phyloP scores from a whole-genome alignment of 1,140 invertebrate genomes.

The Papilio polytes region DNA sequence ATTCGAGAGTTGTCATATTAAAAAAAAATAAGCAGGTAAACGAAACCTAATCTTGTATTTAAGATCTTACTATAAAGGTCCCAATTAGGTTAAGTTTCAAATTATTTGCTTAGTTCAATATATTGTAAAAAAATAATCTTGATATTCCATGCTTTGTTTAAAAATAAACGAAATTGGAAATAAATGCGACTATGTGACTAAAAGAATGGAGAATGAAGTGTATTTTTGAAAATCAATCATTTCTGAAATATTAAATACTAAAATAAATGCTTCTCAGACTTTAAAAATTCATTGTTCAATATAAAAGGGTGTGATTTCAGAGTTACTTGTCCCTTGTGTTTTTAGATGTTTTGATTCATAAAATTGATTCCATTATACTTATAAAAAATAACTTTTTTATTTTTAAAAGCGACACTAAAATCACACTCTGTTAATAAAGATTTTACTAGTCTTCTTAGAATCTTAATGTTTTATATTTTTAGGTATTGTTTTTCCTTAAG shows the following conservation, averaged over 20 bases:
- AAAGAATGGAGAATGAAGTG: neutral
- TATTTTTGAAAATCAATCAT: neutral
- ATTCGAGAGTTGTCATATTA: constrained; percentile 1
- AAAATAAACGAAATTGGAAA: neutral
- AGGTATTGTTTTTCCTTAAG: constrained; percentile 43
- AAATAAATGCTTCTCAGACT: constrained; percentile 11
- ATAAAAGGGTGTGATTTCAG: constrained; percentile 34
- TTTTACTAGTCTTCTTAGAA: constrained; percentile 53
- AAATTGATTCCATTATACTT: neutral
- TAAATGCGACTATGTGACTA: neutral
- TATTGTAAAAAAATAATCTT: neutral
- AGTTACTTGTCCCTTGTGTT: neutral
- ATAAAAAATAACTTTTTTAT: neutral
- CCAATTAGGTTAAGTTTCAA: constrained; percentile 14
- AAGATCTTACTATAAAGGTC: constrained; percentile 9
- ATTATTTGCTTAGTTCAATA: constrained; percentile 14
- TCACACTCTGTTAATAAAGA: constrained; percentile 31
- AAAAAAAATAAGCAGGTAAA: neutral
- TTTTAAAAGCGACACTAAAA: constrained; percentile 34
- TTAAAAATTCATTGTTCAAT: constrained; percentile 29
- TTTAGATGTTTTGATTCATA: neutral
- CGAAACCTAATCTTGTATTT: neutral
- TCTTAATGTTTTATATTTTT: constrained; percentile 45
- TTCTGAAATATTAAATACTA: neutral
- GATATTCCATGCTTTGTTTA: neutral